Evolutionary conservation across 2,888 invertebrate genomes (phyloP).

Genomic region (Epsilonema sp.): DNA sequence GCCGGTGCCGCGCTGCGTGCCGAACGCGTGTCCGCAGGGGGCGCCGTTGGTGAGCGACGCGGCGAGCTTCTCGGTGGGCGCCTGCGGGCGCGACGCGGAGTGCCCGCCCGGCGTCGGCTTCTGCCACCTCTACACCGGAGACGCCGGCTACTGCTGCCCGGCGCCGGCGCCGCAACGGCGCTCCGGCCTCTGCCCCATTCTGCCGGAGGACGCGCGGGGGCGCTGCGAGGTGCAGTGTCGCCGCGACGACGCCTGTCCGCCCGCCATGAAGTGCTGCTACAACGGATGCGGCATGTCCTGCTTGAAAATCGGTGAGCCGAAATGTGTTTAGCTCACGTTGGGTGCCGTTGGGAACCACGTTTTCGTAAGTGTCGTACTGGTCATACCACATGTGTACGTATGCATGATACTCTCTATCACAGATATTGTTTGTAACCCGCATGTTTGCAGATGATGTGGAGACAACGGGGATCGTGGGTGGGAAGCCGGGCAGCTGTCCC

Average conservation of each 20-base stretch:
- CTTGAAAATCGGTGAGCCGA: too few relatives aligned
- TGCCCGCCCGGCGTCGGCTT: neutral
- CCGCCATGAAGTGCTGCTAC: constrained; percentile 2
- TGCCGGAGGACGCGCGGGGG: neutral
- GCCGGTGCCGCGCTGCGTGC: neutral
- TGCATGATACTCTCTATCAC: too few relatives aligned
- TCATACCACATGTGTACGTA: too few relatives aligned
- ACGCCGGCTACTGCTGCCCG: neutral
- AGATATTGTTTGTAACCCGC: too few relatives aligned
- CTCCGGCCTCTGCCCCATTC: constrained; percentile 1
- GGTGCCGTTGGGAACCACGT: too few relatives aligned
- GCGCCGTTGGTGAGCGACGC: neutral
- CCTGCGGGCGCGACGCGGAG: neutral
- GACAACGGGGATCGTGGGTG: too few relatives aligned
- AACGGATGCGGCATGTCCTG: constrained; percentile 7
- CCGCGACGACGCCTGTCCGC: neutral
- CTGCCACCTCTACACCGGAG: neutral
- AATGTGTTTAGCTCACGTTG: too few relatives aligned
- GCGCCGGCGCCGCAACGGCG: neutral
- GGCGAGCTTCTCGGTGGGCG: neutral
- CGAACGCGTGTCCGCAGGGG: neutral
- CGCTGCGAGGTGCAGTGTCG: neutral
- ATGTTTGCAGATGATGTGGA: too few relatives aligned
- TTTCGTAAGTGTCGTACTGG: too few relatives aligned
- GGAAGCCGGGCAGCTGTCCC: constrained; percentile 1